Base-by-base conservation (phyloP, 2,888 invertebrate species). In the Steinernema carpocapsae region DNA sequence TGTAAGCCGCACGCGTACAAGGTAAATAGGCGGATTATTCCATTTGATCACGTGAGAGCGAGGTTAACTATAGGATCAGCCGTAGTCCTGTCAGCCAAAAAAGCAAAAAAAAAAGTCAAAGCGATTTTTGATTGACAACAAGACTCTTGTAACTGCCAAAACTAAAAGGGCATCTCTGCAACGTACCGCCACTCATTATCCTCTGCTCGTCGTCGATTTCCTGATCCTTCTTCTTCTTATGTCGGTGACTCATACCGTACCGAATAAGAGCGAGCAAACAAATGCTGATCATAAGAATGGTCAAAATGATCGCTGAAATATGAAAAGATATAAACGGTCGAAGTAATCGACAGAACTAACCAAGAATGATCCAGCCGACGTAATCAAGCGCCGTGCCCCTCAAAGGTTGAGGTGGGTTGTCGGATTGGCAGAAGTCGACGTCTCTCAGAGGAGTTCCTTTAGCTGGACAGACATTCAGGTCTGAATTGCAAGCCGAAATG, bases 291-390 rank as follows among this genome's bases (percentile, higher is more conserved):
- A 83, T 72, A 48, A 87, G 78, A 72, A 87, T 86, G 19, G 85
- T 84, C 84, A 87, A 83, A 76, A 87, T 87, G 29, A 87, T 82
- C 22, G 86, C 87, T 87, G 78, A 73, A 85, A 37, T n/a, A n/a
- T n/a, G 75, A 12, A 45, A 29, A 59, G 2, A 32, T 0, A 43
- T 70, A 52, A 17, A 32, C 7, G 72, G 1, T 32, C 1, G 4
- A 37, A 71, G 22, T 1, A 71, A n/a, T 17, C 32, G 26, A 0
- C 26, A 0, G 0, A 48, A 72, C 10, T 72, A 26, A 87, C 86
- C 86, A 10, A 87, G 80, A 72, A 87, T 87, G 76, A 87, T 87
- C 87, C 87, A 87, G 74, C 85, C 84, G 48, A 86, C 84, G 73
- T 87, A 78, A 7, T 81, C 82, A 14, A 86, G 77, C 43, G 87